Conservation (phyloP, 1,140 invertebrate species). For the Parapsyche elsis region DNA sequence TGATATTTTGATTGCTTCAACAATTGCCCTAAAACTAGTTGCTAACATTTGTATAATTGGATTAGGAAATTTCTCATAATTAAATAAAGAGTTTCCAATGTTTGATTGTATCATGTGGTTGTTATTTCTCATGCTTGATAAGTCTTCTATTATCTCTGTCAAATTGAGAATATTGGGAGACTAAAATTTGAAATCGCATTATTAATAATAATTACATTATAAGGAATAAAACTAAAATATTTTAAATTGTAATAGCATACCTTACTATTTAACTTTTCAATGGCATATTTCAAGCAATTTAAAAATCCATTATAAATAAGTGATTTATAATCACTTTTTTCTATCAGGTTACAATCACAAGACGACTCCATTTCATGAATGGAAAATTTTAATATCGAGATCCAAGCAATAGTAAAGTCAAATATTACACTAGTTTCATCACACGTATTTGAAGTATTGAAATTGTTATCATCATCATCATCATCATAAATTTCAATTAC, state of each 20-base stretch:
- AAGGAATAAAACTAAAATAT: not conserved
- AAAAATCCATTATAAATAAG: not conserved
- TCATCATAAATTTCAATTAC: conserved; percentile 14
- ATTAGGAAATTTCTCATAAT: conserved; percentile 14
- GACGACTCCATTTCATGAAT: not conserved
- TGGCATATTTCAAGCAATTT: not conserved
- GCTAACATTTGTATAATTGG: conserved; percentile 43
- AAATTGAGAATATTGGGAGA: not conserved
- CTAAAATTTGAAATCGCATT: conserved; percentile 6
- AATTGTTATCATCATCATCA: conserved; percentile 19
- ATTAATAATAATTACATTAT: not conserved
- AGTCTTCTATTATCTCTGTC: conserved; percentile 3
- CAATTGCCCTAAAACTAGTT: conserved; percentile 41
- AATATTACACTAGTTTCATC: not conserved
- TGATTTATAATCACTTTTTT: not conserved
- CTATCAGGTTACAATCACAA: too few relatives aligned
- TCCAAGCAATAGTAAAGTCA: not conserved
- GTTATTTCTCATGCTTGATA: not conserved
- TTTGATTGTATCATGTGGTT: not conserved
- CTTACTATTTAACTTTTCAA: not conserved
- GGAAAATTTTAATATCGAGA: not conserved
- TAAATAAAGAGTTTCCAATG: not conserved
- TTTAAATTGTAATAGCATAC: not conserved
- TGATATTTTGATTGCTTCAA: conserved; percentile 42
- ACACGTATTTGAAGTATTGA: not conserved